Evolutionary conservation across 1,140 invertebrate species (phyloP).

Genomic region (Leptinotarsa texana): DNA sequence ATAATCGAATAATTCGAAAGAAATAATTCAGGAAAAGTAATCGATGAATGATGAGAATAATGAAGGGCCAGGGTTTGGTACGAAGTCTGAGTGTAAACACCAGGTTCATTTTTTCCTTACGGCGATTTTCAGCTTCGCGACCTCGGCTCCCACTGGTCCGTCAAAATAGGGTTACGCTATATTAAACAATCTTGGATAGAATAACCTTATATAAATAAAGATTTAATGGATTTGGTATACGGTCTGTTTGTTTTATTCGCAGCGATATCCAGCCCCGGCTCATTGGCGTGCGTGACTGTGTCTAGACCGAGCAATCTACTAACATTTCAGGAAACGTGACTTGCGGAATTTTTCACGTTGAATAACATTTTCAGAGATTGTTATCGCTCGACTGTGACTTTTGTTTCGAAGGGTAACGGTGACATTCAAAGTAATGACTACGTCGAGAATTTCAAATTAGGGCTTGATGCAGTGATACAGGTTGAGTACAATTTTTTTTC

Average conservation of each 20-base stretch:
- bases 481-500: too few species aligned
- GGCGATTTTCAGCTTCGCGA: neutral
- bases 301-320: neutral
- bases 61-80: too few species aligned
- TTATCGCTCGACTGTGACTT: neutral
- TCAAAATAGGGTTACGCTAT: conserved; percentile 13
- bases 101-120: too few species aligned
- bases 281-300: conserved; percentile 13
- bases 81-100: too few species aligned
- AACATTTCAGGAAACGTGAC: conserved; percentile 6
- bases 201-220: conserved; percentile 23
- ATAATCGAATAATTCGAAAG: too few species aligned
- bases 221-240: conserved; percentile 22
- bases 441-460: neutral
- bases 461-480: too few species aligned
- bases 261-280: conserved; percentile 15
- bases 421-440: conserved; percentile 3
- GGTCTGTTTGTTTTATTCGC: conserved; percentile 15
- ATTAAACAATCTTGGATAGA: conserved; percentile 23
- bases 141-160: neutral
- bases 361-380: neutral
- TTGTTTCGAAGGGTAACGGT: neutral
- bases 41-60: too few species aligned
- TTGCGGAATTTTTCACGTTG: conserved; percentile 4
- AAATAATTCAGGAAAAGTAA: too few species aligned